phyloP scores from a whole-genome alignment of 2,888 invertebrate species.

The Pelosia muscerda region DNA sequence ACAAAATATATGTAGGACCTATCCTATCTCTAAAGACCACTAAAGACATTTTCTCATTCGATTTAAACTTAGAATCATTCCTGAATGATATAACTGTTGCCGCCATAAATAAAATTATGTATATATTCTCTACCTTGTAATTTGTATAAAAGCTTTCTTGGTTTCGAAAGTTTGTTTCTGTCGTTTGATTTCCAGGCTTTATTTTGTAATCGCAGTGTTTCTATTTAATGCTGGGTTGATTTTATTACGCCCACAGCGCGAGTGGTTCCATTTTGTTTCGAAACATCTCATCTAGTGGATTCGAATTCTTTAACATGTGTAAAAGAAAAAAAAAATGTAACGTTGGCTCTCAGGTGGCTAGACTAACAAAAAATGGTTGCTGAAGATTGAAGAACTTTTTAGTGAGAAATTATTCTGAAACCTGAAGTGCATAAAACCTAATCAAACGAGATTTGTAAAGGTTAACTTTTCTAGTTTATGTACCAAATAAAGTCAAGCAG shows the following conservation, averaged over 20 bases:
- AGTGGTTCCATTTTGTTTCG: conserved; percentile 19
- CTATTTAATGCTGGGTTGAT: conserved; percentile 31
- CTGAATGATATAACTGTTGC: conserved; percentile 4
- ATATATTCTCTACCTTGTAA: neutral
- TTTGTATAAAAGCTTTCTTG: conserved; percentile 24
- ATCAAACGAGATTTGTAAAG: too few relatives aligned
- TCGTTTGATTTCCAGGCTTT: conserved; percentile 9
- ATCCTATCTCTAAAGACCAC: too few relatives aligned
- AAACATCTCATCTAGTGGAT: conserved; percentile 23
- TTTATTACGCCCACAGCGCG: conserved; percentile 26
- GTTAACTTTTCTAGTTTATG: too few relatives aligned
- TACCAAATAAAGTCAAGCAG: too few relatives aligned
- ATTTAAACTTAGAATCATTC: neutral
- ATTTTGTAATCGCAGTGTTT: conserved; percentile 29
- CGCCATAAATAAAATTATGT: neutral
- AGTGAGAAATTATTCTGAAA: conserved; percentile 16
- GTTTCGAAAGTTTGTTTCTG: conserved; percentile 38
- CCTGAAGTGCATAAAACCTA: neutral
- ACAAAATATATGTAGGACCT: too few relatives aligned
- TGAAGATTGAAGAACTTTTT: conserved; percentile 38
- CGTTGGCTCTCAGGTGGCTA: conserved; percentile 57
- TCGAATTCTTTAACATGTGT: conserved; percentile 37
- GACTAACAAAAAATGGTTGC: conserved; percentile 58
- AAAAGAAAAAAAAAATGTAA: conserved; percentile 46
- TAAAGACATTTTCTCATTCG: neutral